Evolutionary conservation across 2,113 vertebrate genomes (phyloP), one percentile per base, ranked within the genome.

Genomic region (Lasiurus cinereus): DNA sequence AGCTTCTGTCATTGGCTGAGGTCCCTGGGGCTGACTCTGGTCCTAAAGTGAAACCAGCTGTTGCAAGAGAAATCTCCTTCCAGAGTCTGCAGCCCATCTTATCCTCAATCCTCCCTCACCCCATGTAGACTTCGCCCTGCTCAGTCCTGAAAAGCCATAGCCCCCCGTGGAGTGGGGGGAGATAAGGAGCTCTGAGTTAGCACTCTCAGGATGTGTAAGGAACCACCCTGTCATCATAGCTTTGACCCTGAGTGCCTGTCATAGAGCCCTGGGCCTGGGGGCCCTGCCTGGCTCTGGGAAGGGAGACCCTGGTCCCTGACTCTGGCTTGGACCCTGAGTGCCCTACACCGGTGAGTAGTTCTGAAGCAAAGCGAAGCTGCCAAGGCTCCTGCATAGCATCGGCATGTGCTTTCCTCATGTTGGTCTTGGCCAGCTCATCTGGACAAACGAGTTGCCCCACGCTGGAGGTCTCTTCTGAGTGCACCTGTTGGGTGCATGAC

Each of bases 171-270:
- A 2, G 48, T 48, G 48, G 6, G 48, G 39, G 19, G 39, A 64
- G n/a, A 4, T 88, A 59, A 70, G 19, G 88, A 84, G 9, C 88
- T 93, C 54, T 67, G 29, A 74, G 15, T 62, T 48, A 64, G 43
- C 14, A 29, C 39, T 78, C 24, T 69, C n/a, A 64, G 36, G 46
- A 54, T 54, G 29, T 54, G 33, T 22, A 50, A 21, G 24, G 31
- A 29, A 48, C 36, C 54, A 76, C 54, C 24, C 67, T 78, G 15
- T n/a, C 76, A 43, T 39, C 29, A 4, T 50, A 80, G 80, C 13
- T 64, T n/a, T 46, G 67, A 5, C 22, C 70, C 29, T 6, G 19
- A 48, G 48, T 84, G 7, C 1, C 54, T 46, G 56, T 88, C 29
- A 19, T 3, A 76, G 50, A 73, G 36, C n/a, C 36, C 43, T 8